Evolutionary conservation across 2,797 vertebrate genomes (phyloP), one percentile per base, ranked within the genome.

Genomic region (Myotis daubentonii): DNA sequence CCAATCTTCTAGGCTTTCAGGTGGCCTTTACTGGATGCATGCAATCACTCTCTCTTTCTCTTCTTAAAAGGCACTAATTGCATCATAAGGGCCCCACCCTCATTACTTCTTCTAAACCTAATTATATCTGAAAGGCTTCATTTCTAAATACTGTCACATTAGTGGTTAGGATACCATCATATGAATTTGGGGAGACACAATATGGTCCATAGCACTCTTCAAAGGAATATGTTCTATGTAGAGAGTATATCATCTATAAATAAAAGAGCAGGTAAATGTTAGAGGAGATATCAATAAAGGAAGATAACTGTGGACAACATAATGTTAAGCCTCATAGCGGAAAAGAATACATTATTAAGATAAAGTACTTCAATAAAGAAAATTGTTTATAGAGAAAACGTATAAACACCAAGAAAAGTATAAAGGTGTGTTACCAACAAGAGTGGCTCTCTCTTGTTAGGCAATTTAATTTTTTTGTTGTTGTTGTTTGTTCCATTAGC

Each of bases 311-410:
- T 65, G 8, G 71, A 36, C 44, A 94, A 38, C 20, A 28, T 49
- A 80, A 41, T 60, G 41, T 70, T 78, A 93, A 92, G 30, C 17
- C 13, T 82, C 60, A 33, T 33, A 60, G 20, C 92, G 16, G 13
- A 81, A 92, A 90, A 94, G 9, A 90, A 38, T 28, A 41, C 23
- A 71, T 95, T 70, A 51, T 90, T 81, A 87, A 91, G n/a, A 85
- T 30, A 80, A 76, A 89, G 49, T 65, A 65, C 41, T 65, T 91
- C 55, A 94, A 10, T 82, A 66, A 93, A 93, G 30, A 96, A 96
- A 70, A 84, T 23, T 10, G 8, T 82, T 38, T 71, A 17, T 22
- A 90, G 28, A 80, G 44, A 80, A 87, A 95, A 84, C 16, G 33
- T 91, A 33, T 53, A 83, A 75, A 85, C 33, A 87, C 62, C 15